Evolutionary conservation across 2,888 invertebrate genomes (phyloP), one percentile per base, ranked within the genome.

Genomic region (Augiades crinisus): DNA sequence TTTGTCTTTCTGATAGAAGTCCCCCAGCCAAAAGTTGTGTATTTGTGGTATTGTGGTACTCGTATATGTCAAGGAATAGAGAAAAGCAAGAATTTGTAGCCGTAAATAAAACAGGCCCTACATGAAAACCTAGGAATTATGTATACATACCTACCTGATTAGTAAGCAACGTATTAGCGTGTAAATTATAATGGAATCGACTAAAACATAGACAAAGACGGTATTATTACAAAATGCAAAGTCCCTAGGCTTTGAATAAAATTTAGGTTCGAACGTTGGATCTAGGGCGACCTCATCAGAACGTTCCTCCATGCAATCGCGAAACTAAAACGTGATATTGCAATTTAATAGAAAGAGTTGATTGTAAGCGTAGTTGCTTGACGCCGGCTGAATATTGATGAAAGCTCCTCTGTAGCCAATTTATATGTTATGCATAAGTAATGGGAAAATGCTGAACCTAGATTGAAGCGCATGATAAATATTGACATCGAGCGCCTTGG

Each of bases 371-470:
- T 52, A 57, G 57, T 58, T 57, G 53, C 56, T 57, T 57, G 56
- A 75, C 77, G 70, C 72, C 68, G 65, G 65, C 74, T 79, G 84
- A 82, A 86, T 86, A 84, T 86, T 87, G 83, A 86, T 86, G 81
- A 70, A 68, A 67, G 75, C 74, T 70, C 67, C 72, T 71, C 73
- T 72, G 70, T 68, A 76, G 75, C 81, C 86, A 87, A 87, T 88
- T 85, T 87, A 74, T 83, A 78, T 78, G 82, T 85, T 80, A 87
- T 86, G 85, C 87, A 85, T 85, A 85, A 85, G 78, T 88, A 85
- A 86, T 86, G 77, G 75, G 77, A 83, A 83, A 83, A 85, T 83
- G 81, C 79, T 77, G 70, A 72, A 70, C 68, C 75, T 75, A 76
- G 75, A 79, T 75, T 75, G 68, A 69, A 78, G 77, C 72, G 70